A percentile compares a stretch with the other conserved stretches of the same genome.
Conservation (phyloP, 2,113 vertebrate species). For the Talpa occidentalis region DNA sequence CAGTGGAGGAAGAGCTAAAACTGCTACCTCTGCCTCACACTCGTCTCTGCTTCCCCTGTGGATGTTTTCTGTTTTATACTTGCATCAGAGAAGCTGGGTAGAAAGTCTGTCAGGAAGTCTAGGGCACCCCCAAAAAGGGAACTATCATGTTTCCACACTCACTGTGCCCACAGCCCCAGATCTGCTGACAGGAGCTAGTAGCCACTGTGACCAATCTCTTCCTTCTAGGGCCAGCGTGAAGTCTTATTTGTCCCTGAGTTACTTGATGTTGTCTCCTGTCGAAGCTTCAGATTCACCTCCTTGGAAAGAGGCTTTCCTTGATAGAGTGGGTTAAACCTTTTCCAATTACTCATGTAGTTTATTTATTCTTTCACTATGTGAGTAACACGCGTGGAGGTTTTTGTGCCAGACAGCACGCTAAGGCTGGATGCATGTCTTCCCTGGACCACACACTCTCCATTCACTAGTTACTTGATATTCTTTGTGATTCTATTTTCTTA, state of each 20-base stretch:
- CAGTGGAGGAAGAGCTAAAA: neutral
- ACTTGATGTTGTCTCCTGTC: neutral
- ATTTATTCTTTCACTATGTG: neutral
- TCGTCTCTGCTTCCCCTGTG: neutral
- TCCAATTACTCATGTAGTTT: neutral
- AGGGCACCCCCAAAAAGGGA: neutral
- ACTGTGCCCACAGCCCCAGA: neutral
- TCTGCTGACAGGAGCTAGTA: neutral
- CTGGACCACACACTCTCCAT: neutral
- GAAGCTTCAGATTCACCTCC: neutral
- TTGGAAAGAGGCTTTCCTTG: neutral
- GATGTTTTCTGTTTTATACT: neutral
- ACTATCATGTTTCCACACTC: neutral
- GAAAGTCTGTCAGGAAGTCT: neutral
- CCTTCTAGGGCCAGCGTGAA: neutral
- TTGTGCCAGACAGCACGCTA: rapidly evolving
- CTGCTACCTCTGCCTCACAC: no score
- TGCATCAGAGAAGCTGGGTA: neutral
- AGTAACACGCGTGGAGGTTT: neutral
- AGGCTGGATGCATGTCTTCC: neutral
- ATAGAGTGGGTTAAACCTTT: neutral
- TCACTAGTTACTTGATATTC: neutral
- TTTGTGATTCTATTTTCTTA: neutral
- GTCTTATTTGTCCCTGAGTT: neutral
- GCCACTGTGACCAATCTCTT: neutral